phyloP scores from a whole-genome alignment of 2,888 invertebrate genomes.

The Myopa testacea region DNA sequence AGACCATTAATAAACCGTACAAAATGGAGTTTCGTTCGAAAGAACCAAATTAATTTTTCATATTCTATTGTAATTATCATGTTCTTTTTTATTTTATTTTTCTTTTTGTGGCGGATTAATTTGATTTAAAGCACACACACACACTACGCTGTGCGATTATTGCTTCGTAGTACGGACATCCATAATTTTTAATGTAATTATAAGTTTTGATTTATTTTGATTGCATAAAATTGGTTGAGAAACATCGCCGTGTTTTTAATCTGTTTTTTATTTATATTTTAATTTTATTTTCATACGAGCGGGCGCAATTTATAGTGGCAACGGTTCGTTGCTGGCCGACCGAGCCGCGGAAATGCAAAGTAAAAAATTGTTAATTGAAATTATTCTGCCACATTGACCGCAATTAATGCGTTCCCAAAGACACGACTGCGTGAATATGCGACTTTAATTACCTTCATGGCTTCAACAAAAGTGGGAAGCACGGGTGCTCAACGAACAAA shows the following conservation, averaged over 20 bases:
- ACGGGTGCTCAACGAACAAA: background rate
- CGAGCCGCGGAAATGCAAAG: conserved; percentile 30
- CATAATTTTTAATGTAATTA: conserved; percentile 44
- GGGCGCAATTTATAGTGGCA: conserved; percentile 29
- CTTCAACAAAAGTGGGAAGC: background rate
- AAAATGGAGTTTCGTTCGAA: conserved; percentile 13
- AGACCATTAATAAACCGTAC: background rate
- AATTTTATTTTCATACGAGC: conserved; percentile 18
- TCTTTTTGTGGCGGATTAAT: conserved; percentile 26
- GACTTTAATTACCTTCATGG: conserved; percentile 26
- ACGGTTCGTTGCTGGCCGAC: conserved; percentile 7
- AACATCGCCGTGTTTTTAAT: conserved; percentile 12
- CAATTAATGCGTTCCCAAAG: conserved; percentile 37
- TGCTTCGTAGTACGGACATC: conserved; percentile 1
- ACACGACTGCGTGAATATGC: conserved; percentile 19
- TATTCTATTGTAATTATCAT: conserved; percentile 41
- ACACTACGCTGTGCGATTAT: conserved; percentile 1
- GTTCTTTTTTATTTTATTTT: conserved; percentile 6
- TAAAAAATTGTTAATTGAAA: conserved; percentile 43
- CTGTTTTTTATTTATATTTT: conserved; percentile 10
- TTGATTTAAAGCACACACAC: conserved; percentile 34
- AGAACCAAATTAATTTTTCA: conserved; percentile 38
- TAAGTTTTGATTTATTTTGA: conserved; percentile 42
- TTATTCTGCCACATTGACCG: conserved; percentile 40
- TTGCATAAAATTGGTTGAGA: conserved; percentile 39